These are phyloP conservation scores for Lepidothrix coronata DNA, from an alignment of 2,113 vertebrate species.

Conservation along the genomic window DNA sequence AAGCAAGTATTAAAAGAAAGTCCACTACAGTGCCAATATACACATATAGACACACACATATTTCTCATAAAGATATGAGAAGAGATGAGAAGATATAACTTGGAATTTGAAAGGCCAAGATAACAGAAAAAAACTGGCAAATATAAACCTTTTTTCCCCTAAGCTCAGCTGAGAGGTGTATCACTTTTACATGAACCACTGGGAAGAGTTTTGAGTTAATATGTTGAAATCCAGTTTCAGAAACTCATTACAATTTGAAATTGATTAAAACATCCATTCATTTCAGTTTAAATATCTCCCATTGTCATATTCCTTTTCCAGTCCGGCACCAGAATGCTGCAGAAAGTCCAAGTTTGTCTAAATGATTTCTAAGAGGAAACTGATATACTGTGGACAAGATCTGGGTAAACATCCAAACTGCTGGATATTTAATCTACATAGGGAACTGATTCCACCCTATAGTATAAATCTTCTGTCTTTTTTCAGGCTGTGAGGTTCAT, in stretches of 20 bases:
- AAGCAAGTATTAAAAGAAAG: neutral
- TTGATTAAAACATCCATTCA: neutral
- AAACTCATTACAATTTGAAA: neutral
- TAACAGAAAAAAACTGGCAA: neutral
- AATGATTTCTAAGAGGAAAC: neutral
- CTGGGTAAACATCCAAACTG: neutral
- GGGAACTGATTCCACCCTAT: neutral
- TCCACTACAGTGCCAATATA: neutral
- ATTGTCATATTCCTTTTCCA: neutral
- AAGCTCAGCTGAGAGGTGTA: neutral
- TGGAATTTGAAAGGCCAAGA: neutral
- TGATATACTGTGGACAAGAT: neutral
- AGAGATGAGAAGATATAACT: neutral
- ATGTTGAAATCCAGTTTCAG: neutral
- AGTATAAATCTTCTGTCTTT: neutral
- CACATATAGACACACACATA: fast-evolving
- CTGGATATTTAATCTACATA: neutral
- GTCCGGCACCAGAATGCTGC: neutral
- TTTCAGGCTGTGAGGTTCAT: neutral
- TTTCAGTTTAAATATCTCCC: neutral
- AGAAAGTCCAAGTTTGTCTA: neutral
- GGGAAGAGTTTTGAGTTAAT: neutral
- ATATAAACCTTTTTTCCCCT: neutral
- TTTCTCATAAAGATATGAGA: neutral
- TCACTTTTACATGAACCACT: neutral